phyloP scores from a whole-genome alignment of 1,140 invertebrate genomes.

The Drepana arcuata region DNA sequence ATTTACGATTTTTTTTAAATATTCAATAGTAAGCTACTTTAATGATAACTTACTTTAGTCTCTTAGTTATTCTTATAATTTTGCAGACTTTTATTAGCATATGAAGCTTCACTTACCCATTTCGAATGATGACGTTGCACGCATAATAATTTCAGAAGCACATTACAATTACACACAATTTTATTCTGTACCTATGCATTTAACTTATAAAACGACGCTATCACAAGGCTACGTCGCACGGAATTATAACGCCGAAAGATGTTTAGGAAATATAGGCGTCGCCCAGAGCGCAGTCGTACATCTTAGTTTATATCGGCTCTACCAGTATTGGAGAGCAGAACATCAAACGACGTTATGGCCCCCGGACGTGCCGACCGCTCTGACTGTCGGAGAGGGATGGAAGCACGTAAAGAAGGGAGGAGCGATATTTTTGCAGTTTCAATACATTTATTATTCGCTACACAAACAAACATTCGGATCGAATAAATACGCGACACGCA shows the following conservation, averaged over 20 bases:
- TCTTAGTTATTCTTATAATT: too few species aligned
- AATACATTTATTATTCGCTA: slow-evolving; percentile 60
- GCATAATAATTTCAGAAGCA: background rate
- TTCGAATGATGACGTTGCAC: background rate
- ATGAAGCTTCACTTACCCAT: too few species aligned
- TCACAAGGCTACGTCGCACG: slow-evolving; percentile 49
- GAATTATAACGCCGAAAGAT: slow-evolving; percentile 64
- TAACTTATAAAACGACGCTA: slow-evolving; percentile 20
- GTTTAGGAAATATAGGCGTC: slow-evolving; percentile 70
- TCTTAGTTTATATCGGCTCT: slow-evolving; percentile 80
- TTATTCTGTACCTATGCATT: too few species aligned
- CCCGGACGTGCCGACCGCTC: slow-evolving; percentile 73
- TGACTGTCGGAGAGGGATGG: slow-evolving; percentile 68
- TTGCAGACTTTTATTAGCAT: too few species aligned
- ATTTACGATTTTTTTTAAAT: too few species aligned
- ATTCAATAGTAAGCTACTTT: too few species aligned
- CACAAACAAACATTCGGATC: slow-evolving; percentile 49
- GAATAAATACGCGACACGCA: slow-evolving; percentile 23
- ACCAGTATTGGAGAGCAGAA: slow-evolving; percentile 86
- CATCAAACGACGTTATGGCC: slow-evolving; percentile 79
- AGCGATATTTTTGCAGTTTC: slow-evolving; percentile 43
- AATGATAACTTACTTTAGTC: too few species aligned
- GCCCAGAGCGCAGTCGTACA: slow-evolving; percentile 80
- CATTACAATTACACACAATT: background rate
- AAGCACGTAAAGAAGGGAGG: slow-evolving; percentile 33